Base-by-base conservation (phyloP, 2,797 vertebrate genomes). In the Acestrorhynchus altus region DNA sequence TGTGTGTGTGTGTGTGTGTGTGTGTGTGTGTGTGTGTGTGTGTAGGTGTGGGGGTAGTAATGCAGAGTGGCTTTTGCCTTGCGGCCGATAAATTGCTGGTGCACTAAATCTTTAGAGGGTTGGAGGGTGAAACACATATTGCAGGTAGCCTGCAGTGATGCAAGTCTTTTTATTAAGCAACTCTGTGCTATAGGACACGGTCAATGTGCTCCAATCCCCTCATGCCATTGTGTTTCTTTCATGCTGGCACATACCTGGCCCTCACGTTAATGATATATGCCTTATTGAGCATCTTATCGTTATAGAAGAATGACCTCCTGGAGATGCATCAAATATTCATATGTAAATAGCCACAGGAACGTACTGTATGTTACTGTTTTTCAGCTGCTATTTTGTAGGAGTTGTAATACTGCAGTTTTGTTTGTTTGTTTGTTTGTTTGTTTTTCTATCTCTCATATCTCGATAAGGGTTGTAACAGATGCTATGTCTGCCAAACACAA, bases 101-200 rank as follows among this genome's bases (percentile, higher is more conserved):
- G 81, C 85, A 84, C 83, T 81, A 82, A 86, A 81, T 82, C 82
- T 79, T 81, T 76, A 59, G 68, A 76, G 82, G 81, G 67, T 77
- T 82, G 77, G 68, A 84, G 83, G 86, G 79, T 79, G 79, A 83
- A 84, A 82, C 74, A 64, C 73, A 81, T 72, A 85, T 82, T 83
- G 83, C 83, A 66, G 72, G 79, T 79, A 74, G 80, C 85, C 81
- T 79, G 79, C 80, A 84, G 81, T 79, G 77, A 84, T 76, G 78
- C 40, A 44, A 71, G 81, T 80, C 82, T 78, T 85, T 83, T 80
- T 85, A 85, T 83, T 85, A 83, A 81, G 76, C 72, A 64, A 69
- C 72, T 63, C 59, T 56, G 51, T 68, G 69, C 82, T 79, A 81
- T 70, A 83, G 79, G 59, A 80, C 74, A 82, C 63, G 69, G 71